Conservation (phyloP, 2,888 invertebrate genomes). For the Chydorus sphaericus region DNA sequence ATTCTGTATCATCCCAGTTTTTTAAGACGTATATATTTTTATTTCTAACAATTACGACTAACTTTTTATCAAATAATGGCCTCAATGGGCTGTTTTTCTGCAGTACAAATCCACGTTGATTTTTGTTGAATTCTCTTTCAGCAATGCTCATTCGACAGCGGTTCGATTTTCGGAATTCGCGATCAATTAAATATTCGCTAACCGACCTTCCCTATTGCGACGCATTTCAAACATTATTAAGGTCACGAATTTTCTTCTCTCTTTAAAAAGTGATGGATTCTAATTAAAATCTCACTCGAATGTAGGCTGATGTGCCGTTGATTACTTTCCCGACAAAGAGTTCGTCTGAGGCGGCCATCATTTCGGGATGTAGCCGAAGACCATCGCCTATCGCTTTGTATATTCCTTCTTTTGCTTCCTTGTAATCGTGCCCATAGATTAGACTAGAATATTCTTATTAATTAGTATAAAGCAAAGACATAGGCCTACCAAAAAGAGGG, state of each 20-base stretch:
- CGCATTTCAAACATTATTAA: too few relatives aligned
- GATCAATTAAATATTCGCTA: not conserved
- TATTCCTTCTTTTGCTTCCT: constrained; percentile 3
- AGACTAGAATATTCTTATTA: too few relatives aligned
- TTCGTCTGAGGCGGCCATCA: not conserved
- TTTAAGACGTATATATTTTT: not conserved
- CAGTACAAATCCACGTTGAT: not conserved
- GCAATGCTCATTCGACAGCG: not conserved
- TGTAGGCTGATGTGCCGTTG: not conserved
- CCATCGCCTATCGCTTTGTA: constrained; percentile 6
- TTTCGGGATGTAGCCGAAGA: not conserved
- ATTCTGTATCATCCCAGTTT: constrained; percentile 1
- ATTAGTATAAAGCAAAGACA: not conserved
- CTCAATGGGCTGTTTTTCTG: not conserved
- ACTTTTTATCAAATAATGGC: not conserved
- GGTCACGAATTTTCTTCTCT: too few relatives aligned
- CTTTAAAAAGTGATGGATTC: not conserved
- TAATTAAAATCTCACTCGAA: not conserved
- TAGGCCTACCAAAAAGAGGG: not conserved
- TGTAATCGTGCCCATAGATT: not conserved
- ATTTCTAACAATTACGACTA: not conserved
- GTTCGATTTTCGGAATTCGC: not conserved
- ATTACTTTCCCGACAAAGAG: not conserved
- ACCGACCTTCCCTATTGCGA: not conserved
- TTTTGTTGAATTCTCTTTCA: not conserved